A percentile compares a stretch with the other conserved stretches of the same genome.
Conservation (phyloP, 1,140 invertebrate species). For the Drosophila kepulauana region DNA sequence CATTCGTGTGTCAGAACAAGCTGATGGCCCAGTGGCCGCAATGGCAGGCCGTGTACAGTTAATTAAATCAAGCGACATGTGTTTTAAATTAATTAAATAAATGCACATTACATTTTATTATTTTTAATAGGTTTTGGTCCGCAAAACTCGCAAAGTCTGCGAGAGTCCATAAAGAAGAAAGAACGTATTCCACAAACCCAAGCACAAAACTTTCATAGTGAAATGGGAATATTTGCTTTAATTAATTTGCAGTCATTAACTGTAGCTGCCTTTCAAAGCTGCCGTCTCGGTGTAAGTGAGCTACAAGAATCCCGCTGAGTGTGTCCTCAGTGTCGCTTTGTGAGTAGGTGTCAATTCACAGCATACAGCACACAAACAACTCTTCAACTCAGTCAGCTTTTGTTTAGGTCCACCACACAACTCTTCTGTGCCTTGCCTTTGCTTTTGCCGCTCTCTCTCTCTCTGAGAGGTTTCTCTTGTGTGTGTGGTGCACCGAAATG, state of each 20-base stretch:
- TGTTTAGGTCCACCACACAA: slow-evolving; percentile 12
- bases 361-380: slow-evolving; percentile 8
- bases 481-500: slow-evolving; percentile 67
- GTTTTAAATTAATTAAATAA: slow-evolving; percentile 80
- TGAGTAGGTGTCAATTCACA: slow-evolving; percentile 54
- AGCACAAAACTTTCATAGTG: slow-evolving; percentile 61
- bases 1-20: slow-evolving; percentile 18
- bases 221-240: slow-evolving; percentile 74
- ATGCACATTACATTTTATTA: slow-evolving; percentile 55
- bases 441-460: slow-evolving; percentile 12
- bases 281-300: slow-evolving; percentile 4
- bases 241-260: slow-evolving; percentile 82
- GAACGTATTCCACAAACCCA: slow-evolving; percentile 39
- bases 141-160: slow-evolving; percentile 39
- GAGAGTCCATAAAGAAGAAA: slow-evolving; percentile 39
- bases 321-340: slow-evolving; percentile 29
- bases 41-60: slow-evolving; percentile 63
- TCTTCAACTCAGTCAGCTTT: slow-evolving; percentile 7
- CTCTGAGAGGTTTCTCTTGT: slow-evolving; percentile 5
- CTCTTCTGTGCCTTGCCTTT: not conserved
- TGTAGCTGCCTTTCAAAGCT: slow-evolving; percentile 47
- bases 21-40: slow-evolving; percentile 50
- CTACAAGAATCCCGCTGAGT: slow-evolving; percentile 12
- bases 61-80: slow-evolving; percentile 82
- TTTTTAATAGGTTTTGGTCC: slow-evolving; percentile 53